Base-by-base conservation (phyloP, 2,797 vertebrate species). In the Spea hammondii region DNA sequence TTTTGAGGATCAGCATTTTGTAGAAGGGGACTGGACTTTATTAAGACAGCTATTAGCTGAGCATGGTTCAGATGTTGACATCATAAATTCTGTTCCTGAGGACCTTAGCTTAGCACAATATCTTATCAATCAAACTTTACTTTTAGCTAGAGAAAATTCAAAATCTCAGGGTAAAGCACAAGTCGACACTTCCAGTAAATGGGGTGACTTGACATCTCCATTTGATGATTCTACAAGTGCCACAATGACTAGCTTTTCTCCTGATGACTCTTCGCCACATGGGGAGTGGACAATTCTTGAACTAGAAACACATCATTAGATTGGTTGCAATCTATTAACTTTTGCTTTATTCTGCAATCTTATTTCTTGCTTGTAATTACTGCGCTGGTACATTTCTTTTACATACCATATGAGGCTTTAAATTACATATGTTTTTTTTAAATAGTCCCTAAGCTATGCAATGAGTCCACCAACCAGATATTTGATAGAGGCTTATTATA, bases 231-330 rank as follows among this genome's bases (percentile, higher is more conserved):
- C 96, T 82, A 93, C 96, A 90, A 97, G 96, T 89, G 95, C 97
- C 88, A 96, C 96, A 80, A 94, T 97, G 88, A 95, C 97, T 84
- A 99, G 96, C 89, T 97, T 97, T 90, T 97, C 96, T 83, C 97
- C 98, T 17, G 96, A 98, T 89, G 96, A 98, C 79, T 95, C 94
- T 0, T 99, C 98, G 66, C 98, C 97, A 45, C 96, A 97, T 87
- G 98, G 96, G 74, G 97, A 99, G 89, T 99, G 98, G 97, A 99
- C 97, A 89, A 99, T 99, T 73, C 94, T 99, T 85, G 96, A 99
- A 87, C 91, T 99, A 87, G 98, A 99, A 92, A 99, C 98, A 5
- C 96, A 99, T 88, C 98, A 99, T 86, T 99, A 93, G 95, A 79
- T 83, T 70, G 79, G 79, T 86, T 83, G 85, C 78, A 13, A 80